A percentile compares a stretch with the other conserved stretches of the same genome.
These are phyloP conservation scores for Hartigia nigra DNA, from an alignment of 2,888 invertebrate genomes.

Conservation along the genomic window DNA sequence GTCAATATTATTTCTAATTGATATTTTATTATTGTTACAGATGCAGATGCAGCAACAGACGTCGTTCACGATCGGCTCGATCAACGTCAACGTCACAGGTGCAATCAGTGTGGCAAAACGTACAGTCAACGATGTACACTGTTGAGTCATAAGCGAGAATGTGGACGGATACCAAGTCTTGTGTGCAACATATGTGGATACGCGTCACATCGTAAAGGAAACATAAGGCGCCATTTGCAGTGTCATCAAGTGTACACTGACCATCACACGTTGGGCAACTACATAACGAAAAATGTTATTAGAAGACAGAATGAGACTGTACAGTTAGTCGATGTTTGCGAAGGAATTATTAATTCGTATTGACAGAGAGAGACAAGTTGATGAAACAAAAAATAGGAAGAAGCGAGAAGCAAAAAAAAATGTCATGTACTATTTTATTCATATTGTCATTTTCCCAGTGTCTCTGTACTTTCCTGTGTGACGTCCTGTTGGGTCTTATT, in stretches of 20 bases:
- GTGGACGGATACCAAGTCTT: constrained; percentile 32
- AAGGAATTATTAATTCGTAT: neutral
- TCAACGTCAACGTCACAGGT: constrained; percentile 32
- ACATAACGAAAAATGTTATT: neutral
- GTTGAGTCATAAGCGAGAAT: constrained; percentile 45
- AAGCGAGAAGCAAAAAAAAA: neutral
- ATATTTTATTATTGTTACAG: neutral
- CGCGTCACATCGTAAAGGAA: constrained; percentile 3
- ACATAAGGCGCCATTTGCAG: constrained; percentile 1
- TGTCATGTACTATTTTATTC: neutral
- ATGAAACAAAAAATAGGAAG: neutral
- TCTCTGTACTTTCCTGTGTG: neutral
- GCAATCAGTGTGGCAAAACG: constrained; percentile 68
- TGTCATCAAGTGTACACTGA: neutral
- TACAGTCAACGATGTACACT: constrained; percentile 69
- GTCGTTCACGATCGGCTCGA: neutral
- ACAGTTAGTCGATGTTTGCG: neutral
- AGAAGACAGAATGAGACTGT: neutral
- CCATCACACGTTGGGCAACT: neutral
- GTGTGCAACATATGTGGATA: constrained; percentile 11
- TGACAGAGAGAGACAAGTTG: no score
- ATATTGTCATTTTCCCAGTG: neutral
- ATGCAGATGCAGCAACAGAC: neutral
- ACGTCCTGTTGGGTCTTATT: neutral
- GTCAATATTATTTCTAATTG: neutral